Conservation (phyloP, 2,797 vertebrate species). For the Sebastes kiyomatsui region DNA sequence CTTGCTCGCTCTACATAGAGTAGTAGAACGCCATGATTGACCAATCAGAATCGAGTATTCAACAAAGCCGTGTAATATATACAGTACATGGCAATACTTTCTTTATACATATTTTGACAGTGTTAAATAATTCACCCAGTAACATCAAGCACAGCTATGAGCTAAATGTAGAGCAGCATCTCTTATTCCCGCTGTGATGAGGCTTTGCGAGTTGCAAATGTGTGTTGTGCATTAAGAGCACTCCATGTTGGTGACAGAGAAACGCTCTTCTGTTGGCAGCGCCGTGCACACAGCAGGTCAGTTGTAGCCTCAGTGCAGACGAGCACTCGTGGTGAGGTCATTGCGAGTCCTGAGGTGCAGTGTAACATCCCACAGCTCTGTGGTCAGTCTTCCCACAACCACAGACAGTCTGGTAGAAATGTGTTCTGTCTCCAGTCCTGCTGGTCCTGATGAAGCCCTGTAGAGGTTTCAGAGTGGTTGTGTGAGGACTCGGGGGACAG, state of each 20-base stretch:
- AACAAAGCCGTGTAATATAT: too few relatives aligned
- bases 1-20: too few relatives aligned
- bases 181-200: slow-evolving; percentile 8
- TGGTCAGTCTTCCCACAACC: slow-evolving; percentile 56
- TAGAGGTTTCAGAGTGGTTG: slow-evolving; percentile 57
- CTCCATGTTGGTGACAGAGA: slow-evolving; percentile 32
- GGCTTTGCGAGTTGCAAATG: slow-evolving; percentile 30
- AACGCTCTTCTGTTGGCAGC: slow-evolving; percentile 35
- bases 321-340: slow-evolving; percentile 61
- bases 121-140: slow-evolving; percentile 19
- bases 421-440: slow-evolving; percentile 54
- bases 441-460: slow-evolving; percentile 56
- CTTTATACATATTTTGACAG: background rate
- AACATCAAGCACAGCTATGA: slow-evolving; percentile 1
- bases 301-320: slow-evolving; percentile 36
- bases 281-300: slow-evolving; percentile 28
- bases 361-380: slow-evolving; percentile 56
- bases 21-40: too few relatives aligned
- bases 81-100: too few relatives aligned
- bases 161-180: slow-evolving; percentile 11
- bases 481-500: slow-evolving; percentile 55
- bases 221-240: slow-evolving; percentile 44
- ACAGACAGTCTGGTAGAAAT: slow-evolving; percentile 57
- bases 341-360: slow-evolving; percentile 53
- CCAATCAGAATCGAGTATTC: too few relatives aligned